Base-by-base conservation (phyloP, 1,140 invertebrate species). In the Berghia stephanieae region DNA sequence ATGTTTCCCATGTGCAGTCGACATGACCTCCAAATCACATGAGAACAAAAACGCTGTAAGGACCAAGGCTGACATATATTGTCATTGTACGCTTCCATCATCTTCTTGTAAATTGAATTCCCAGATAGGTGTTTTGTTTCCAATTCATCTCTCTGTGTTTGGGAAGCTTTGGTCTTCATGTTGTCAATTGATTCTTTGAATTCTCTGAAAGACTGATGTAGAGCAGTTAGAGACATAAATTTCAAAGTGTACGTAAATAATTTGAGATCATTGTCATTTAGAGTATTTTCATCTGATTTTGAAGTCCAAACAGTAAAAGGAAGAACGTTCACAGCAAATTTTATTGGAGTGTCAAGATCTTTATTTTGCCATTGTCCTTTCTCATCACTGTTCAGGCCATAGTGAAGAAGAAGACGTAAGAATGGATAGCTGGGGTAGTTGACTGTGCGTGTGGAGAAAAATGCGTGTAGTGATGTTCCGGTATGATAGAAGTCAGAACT, bases 351-450 rank as follows among this genome's bases (percentile, higher is more conserved):
- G 16, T n/a, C 1, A 13, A 40, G 31, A 10, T 5, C 21, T 27
- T 57, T 57, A 27, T 66, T 63, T 13, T 31, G 4, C 73, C 73
- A 75, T 40, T 2, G 13, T 6, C 73, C 73, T 6, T 2, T 16
- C 3, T 49, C 42, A 75, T 83, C 80, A 0, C 83, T 82, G 69
- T 86, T 75, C 16, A 82, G 82, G 1, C 86, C 86, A 76, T 83
- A 78, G 24, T 80, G 81, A 31, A 87, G 60, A 10, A 87, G 57
- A 10, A 85, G 77, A 16, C 42, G 36, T 3, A 75, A 38, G 27
- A 75, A 10, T 1, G 60, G 36, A 40, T 34, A 66, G 21, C 24
- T 66, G 10, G 49, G 18, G 8, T 10, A n/a, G 21, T 42, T 13
- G 4, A 40, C 24, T 31, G 60, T 5, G 2, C 73, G 24, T 13